Base-by-base conservation (phyloP, 2,888 invertebrate genomes). In the Stenchaetothrips biformis region DNA sequence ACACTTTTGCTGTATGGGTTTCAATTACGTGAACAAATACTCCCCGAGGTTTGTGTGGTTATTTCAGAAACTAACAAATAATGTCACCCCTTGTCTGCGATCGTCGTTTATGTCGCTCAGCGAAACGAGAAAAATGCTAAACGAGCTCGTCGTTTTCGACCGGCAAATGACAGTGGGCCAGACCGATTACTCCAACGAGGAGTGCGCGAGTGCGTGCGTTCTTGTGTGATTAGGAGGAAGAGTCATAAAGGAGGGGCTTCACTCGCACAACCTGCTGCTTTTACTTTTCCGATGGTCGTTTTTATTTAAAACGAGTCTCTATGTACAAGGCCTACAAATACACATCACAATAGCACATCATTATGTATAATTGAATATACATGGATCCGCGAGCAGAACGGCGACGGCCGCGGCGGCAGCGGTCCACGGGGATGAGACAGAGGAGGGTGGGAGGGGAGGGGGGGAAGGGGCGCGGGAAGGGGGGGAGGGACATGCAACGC, bases 261-360 rank as follows among this genome's bases (percentile, higher is more conserved):
- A 37, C 37, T 59, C 67, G 53, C 53, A 21, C 67, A 25, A 74
- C 67, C 67, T 21, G 67, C 25, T 59, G 13, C 37, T 37, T n/a
- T n/a, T 18, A 18, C 16, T 25, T 74, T 74, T n/a, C n/a, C 25
- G 67, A 25, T 74, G 25, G 67, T 74, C 67, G 67, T 74, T 74
- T 74, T 74, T 74, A 74, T 74, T 74, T 74, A 74, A 74, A 74
- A 74, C 67, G 67, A 74, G 67, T 74, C 67, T 74, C 21, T 74
- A 74, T 74, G 67, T 74, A 74, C 67, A 74, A 25, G 67, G 21
- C 11, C 67, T 74, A 74, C 25, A 74, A 74, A 74, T 74, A 74
- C 67, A 74, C 67, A 74, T 74, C 67, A 74, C 67, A 74, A 74
- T 74, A 74, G 67, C 67, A 74, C 67, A 74, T 74, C 67, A 74